Evolutionary conservation across 2,113 vertebrate genomes (phyloP).

Genomic region (Proterorhinus semilunaris): DNA sequence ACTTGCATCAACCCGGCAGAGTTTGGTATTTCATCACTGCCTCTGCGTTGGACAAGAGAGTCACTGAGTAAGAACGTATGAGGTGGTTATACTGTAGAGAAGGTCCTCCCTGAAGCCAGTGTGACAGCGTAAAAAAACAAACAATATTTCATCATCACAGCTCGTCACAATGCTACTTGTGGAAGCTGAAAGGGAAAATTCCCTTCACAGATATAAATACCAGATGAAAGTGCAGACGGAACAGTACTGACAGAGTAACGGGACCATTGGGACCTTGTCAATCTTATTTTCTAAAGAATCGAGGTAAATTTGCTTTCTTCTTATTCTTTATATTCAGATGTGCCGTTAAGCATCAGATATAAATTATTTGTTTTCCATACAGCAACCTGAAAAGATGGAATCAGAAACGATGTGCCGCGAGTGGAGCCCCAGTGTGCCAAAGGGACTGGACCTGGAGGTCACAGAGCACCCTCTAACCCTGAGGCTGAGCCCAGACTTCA

Average conservation of each 20-base stretch:
- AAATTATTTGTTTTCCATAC: not conserved
- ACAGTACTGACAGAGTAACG: slow-evolving; percentile 6
- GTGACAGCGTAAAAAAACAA: slow-evolving; percentile 1
- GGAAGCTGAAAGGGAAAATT: slow-evolving; percentile 1
- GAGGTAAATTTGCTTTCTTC: slow-evolving; percentile 36
- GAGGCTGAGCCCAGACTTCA: slow-evolving; percentile 55
- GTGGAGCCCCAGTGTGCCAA: slow-evolving; percentile 5
- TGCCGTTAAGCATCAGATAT: not conserved
- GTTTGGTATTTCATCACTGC: slow-evolving; percentile 3
- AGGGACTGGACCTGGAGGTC: slow-evolving; percentile 44
- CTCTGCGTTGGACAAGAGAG: not conserved
- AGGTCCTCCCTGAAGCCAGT: not conserved
- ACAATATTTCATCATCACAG: slow-evolving; percentile 46
- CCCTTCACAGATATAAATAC: slow-evolving; percentile 21
- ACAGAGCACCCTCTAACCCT: slow-evolving; percentile 48
- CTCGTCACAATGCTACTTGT: slow-evolving; percentile 29
- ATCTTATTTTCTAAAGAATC: not conserved
- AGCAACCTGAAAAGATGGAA: slow-evolving; percentile 52
- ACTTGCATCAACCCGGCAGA: not conserved
- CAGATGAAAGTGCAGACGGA: slow-evolving; percentile 15
- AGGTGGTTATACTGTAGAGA: too few species aligned
- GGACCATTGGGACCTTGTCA: slow-evolving; percentile 3
- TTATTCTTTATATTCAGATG: not conserved
- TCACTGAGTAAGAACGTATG: too few species aligned
- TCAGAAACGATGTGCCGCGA: slow-evolving; percentile 12